These are phyloP conservation scores for Engystomops pustulosus DNA, from an alignment of 2,113 vertebrate species.

Conservation along the genomic window DNA sequence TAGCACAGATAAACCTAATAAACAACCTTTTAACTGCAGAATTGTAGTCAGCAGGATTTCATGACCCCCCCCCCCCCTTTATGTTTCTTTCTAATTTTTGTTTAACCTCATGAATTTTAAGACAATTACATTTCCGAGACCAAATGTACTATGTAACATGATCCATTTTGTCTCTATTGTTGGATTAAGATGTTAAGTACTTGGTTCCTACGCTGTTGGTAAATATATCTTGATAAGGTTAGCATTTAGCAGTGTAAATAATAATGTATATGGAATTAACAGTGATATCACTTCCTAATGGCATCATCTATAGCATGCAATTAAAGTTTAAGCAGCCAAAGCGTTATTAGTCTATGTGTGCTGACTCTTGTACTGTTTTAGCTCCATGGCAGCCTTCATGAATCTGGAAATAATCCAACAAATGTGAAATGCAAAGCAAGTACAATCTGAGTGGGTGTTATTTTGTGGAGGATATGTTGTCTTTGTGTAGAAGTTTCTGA, in stretches of 20 bases:
- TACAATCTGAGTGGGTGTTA: slow-evolving; percentile 66
- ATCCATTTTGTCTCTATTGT: slow-evolving; percentile 5
- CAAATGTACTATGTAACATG: background rate
- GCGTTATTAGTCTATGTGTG: slow-evolving; percentile 71
- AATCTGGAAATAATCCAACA: slow-evolving; percentile 74
- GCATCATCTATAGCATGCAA: slow-evolving; percentile 74
- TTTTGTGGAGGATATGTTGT: slow-evolving; percentile 22
- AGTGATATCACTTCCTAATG: slow-evolving; percentile 73
- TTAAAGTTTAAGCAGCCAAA: slow-evolving; percentile 74
- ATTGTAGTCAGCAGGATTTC: too few relatives aligned
- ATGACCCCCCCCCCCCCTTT: too few relatives aligned
- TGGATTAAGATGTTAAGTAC: slow-evolving; percentile 32
- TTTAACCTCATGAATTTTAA: background rate
- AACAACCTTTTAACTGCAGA: too few relatives aligned
- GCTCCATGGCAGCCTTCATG: slow-evolving; percentile 70
- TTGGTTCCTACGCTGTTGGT: slow-evolving; percentile 74
- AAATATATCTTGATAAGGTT: slow-evolving; percentile 77
- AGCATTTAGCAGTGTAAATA: slow-evolving; percentile 76
- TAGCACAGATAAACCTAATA: too few relatives aligned
- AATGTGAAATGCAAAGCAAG: slow-evolving; percentile 70
- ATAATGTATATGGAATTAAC: slow-evolving; percentile 76
- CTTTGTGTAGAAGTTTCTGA: slow-evolving; percentile 44
- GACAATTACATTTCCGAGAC: background rate
- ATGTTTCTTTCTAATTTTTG: background rate
- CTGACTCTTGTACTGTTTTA: slow-evolving; percentile 70